A percentile compares a stretch with the other conserved stretches of the same genome.
phyloP scores from a whole-genome alignment of 1,140 invertebrate genomes.

The Lasioglossum albipes region DNA sequence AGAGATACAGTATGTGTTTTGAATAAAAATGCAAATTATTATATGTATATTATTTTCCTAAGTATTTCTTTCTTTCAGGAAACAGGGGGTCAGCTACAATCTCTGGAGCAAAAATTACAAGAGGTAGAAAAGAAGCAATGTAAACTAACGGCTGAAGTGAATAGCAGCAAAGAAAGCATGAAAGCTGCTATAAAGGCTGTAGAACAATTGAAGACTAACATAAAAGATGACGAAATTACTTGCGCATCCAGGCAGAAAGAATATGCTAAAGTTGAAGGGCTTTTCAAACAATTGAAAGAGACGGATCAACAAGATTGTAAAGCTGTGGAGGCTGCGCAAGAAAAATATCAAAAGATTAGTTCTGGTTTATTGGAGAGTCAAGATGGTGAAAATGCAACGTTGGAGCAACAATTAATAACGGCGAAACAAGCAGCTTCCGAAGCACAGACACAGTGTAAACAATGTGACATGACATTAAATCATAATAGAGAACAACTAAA shows the following conservation, averaged over 20 bases:
- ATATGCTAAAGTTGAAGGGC: constrained; percentile 83
- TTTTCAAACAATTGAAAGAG: constrained; percentile 86
- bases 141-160: constrained; percentile 84
- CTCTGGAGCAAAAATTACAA: constrained; percentile 85
- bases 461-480: constrained; percentile 88
- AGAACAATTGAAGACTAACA: constrained; percentile 85
- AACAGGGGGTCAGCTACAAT: constrained; percentile 78
- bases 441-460: constrained; percentile 90
- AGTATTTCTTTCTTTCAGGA: constrained; percentile 49
- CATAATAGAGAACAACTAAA: constrained; percentile 86
- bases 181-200: constrained; percentile 86
- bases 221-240: constrained; percentile 86
- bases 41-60: constrained; percentile 11
- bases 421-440: constrained; percentile 88
- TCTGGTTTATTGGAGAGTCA: constrained; percentile 89
- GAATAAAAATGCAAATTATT: constrained; percentile 1
- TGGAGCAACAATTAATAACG: constrained; percentile 93
- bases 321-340: constrained; percentile 87
- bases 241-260: constrained; percentile 85
- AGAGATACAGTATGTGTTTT: constrained; percentile 81
- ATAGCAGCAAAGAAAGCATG: constrained; percentile 86
- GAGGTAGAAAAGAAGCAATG: constrained; percentile 86
- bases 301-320: constrained; percentile 85
- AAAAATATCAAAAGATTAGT: constrained; percentile 90
- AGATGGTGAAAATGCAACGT: constrained; percentile 90